A percentile compares a stretch with the other conserved stretches of the same genome.
Conservation (phyloP, 2,888 invertebrate species). For the Sceliomorpha sp. region DNA sequence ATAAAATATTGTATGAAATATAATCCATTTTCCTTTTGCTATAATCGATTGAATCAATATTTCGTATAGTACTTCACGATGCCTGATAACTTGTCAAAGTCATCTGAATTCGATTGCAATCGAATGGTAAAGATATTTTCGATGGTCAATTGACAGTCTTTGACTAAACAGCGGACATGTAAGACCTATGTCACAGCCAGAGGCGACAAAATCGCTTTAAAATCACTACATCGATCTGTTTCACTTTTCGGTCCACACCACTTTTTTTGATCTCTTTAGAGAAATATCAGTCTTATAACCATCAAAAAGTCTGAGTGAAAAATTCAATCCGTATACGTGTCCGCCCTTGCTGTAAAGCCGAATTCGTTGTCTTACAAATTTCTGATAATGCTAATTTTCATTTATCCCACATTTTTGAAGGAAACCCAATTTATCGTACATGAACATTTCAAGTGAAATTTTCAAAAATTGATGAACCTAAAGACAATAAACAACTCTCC, state of each 20-base stretch:
- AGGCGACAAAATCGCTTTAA: slow-evolving; percentile 67
- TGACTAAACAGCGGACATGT: slow-evolving; percentile 74
- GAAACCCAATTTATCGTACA: too few species aligned
- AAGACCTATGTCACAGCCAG: slow-evolving; percentile 73
- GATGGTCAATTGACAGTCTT: slow-evolving; percentile 64
- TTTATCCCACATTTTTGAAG: too few species aligned
- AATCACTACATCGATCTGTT: slow-evolving; percentile 66
- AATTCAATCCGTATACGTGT: slow-evolving; percentile 9
- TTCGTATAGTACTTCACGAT: not conserved
- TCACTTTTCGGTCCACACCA: slow-evolving; percentile 1
- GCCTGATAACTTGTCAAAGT: not conserved
- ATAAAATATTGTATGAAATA: too few species aligned
- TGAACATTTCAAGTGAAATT: too few species aligned
- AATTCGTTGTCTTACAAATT: not conserved
- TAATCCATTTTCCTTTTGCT: too few species aligned
- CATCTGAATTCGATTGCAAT: slow-evolving; percentile 1
- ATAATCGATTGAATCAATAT: too few species aligned
- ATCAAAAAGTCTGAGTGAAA: not conserved
- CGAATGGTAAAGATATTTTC: slow-evolving; percentile 10
- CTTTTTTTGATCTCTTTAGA: not conserved
- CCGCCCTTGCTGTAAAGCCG: not conserved
- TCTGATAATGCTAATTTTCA: too few species aligned
- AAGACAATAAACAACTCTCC: too few species aligned
- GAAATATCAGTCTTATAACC: not conserved
- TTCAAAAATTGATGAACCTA: too few species aligned